Evolutionary conservation across 2,113 vertebrate genomes (phyloP).

Genomic region (Festucalex cinctus): DNA sequence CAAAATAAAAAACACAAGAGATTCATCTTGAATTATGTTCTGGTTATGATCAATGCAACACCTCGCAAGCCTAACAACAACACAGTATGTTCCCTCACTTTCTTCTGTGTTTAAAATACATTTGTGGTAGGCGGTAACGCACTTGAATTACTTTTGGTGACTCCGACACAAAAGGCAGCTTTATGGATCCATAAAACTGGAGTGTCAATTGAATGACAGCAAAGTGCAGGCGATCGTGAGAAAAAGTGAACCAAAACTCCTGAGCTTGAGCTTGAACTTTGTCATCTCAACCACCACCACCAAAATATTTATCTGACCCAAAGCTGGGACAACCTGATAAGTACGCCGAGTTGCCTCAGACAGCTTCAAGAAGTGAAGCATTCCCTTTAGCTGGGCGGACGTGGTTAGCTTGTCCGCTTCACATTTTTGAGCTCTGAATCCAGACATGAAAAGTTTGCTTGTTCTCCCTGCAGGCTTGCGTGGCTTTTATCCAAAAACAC

Average conservation of each 20-base stretch:
- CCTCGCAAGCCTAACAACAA: not conserved
- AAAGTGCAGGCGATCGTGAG: slow-evolving; percentile 18
- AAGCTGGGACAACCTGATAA: slow-evolving; percentile 52
- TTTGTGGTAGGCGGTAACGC: not conserved
- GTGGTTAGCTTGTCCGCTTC: no score
- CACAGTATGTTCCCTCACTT: not conserved
- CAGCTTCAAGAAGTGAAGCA: not conserved
- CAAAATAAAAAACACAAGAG: no score
- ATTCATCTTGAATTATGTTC: no score
- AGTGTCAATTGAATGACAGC: slow-evolving; percentile 9
- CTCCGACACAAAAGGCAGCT: not conserved
- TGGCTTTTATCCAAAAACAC: no score
- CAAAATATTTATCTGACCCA: not conserved
- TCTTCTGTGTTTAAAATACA: not conserved
- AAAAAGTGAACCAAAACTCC: not conserved
- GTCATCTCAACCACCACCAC: not conserved
- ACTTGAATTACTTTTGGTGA: not conserved
- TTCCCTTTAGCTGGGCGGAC: no score
- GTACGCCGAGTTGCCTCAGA: not conserved
- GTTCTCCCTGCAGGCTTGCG: no score
- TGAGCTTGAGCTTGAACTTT: not conserved
- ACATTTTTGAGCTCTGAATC: no score
- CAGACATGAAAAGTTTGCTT: no score
- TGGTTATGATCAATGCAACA: not conserved
- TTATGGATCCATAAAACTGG: slow-evolving; percentile 27